Base-by-base conservation (phyloP, 2,113 vertebrate species). In the Oreochromis niloticus region DNA sequence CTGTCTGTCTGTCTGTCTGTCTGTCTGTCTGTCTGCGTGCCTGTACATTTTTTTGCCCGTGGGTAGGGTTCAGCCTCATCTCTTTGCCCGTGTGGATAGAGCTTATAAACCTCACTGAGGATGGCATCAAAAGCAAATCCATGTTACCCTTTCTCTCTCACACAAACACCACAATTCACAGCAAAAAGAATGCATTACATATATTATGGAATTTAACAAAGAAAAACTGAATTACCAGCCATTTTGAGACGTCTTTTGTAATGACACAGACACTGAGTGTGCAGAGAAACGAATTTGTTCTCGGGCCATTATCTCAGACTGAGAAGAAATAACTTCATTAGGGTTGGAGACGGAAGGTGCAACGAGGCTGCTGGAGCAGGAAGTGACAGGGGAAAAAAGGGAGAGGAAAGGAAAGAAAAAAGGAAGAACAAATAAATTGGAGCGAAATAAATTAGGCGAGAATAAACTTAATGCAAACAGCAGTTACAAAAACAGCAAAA, bases 261-360 rank as follows among this genome's bases (percentile, higher is more conserved):
- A 85, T 90, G 88, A 90, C 86, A 86, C 24, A 39, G 83, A 86
- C 81, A 55, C 19, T 73, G 81, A 90, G 78, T 83, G 84, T 80
- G 85, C 88, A 85, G 85, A 83, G 48, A 79, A 86, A 90, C 68
- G 80, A 81, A 87, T 91, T 85, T 89, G 81, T 91, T 87, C 85
- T 55, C 57, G 6, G 71, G 71, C 63, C 55, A 73, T 91, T 88
- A 89, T 90, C 81, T 87, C 85, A 43, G 83, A 22, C 88, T 61
- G 81, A 87, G 83, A 88, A 68, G 30, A 88, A 92, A 90, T 91
- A 87, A 89, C 83, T 89, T 85, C 46, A 89, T 93, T 90, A 89
- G 79, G 63, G 80, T 4, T 14, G 75, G 52, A 13, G 82, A 75
- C 3, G 16, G 19, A 83, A 34, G 82, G 68, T 55, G 54, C 41